Evolutionary conservation across 92 coral and sea anemone genomes (phyloP), one percentile per base, ranked within the genome.

Genomic region (Siderastrea siderea): DNA sequence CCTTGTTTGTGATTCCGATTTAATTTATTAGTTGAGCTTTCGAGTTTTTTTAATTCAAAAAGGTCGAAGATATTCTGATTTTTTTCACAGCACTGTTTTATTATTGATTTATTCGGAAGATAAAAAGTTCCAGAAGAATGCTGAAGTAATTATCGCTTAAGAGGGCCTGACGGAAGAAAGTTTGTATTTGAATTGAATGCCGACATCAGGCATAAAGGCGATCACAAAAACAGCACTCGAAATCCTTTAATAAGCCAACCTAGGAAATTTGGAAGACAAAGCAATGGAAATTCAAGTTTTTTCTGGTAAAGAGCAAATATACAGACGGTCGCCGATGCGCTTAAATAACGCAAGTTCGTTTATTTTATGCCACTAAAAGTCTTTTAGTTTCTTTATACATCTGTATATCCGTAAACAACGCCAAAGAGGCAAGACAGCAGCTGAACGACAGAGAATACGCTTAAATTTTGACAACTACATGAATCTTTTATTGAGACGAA

Each of bases 141-240:
- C 46, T 72, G 43, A 63, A 50, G 80, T 74, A 74, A 84, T 84
- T 84, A 84, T 51, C 80, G 15, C 48, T 51, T 73, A 84, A 73
- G 80, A 74, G 72, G 73, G 47, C 62, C 71, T 8, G 81, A 62
- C 87, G 87, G 87, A 84, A 73, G 82, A 74, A 52, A 72, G 72
- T 38, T 84, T 83, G 87, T 16, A 64, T 71, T 74, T 72, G 59
- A 83, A 50, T 83, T 84, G 87, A 84, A 84, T 84, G 87, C 89
- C 84, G 89, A 85, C 89, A 85, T 74, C 72, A 26, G 15, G 62
- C 9, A 54, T 44, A 64, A 84, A 52, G 73, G 57, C 62, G 66
- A 77, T 77, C 77, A 46, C 9, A 63, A 17, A 85, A 77, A 85
- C 77, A 85, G 47, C 45, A 53, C 89, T 76, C 64, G 82, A 78